phyloP scores from a whole-genome alignment of 2,113 vertebrate species.

The Jacana jacana region DNA sequence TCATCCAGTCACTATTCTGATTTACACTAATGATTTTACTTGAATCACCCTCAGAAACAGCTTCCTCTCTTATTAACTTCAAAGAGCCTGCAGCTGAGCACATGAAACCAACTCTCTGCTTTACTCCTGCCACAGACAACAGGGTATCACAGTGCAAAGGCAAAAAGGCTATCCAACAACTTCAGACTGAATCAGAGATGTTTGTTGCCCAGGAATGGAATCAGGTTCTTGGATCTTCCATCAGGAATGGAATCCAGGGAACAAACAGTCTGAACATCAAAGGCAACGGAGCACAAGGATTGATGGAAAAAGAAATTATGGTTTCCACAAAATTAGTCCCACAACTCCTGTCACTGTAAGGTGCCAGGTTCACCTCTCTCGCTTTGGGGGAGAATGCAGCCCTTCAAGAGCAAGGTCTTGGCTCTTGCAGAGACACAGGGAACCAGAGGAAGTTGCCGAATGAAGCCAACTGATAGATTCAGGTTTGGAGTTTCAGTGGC shows the following conservation, averaged over 20 bases:
- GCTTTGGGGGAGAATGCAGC: conserved; percentile 58
- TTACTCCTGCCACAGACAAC: conserved; percentile 1
- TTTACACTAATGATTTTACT: background rate
- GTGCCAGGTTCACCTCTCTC: conserved; percentile 67
- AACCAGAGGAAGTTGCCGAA: background rate
- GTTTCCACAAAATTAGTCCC: background rate
- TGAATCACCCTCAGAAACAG: background rate
- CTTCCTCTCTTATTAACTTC: background rate
- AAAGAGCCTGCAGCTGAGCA: background rate
- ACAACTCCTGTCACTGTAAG: conserved; percentile 63
- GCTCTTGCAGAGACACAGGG: background rate
- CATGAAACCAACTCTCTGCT: background rate
- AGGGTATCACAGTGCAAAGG: background rate
- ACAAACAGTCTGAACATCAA: background rate
- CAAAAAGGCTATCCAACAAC: background rate
- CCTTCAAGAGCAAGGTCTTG: background rate
- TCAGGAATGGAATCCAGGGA: conserved; percentile 5
- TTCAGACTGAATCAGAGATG: background rate
- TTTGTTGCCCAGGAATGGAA: background rate
- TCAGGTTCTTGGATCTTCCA: conserved; percentile 5
- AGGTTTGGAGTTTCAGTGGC: background rate
- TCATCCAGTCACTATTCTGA: background rate
- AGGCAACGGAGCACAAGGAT: background rate
- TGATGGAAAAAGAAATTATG: background rate
- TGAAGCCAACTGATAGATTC: background rate